Evolutionary conservation across 2,797 vertebrate species (phyloP), one percentile per base, ranked within the genome.

Genomic region (Choloepus didactylus): DNA sequence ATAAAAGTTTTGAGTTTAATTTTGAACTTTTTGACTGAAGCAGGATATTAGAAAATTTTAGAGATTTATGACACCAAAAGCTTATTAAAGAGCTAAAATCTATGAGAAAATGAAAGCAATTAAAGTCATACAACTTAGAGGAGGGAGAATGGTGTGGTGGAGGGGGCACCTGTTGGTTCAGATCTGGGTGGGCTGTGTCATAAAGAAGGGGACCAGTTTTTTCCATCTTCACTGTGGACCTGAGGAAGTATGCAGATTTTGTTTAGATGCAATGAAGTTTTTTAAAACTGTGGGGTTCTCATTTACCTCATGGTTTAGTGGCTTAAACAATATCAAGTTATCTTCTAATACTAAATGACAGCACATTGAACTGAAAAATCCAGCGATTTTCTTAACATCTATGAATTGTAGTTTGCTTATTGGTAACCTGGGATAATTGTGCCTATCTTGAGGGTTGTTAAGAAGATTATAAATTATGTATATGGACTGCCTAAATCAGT

Each of bases 1-100:
- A 0, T 70, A 77, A 60, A 51, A 87, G 25, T 72, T 31, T 87
- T 87, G 46, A 66, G 67, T 79, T 95, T 73, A 83, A 81, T 89
- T 89, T 92, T 83, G 41, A 6, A 4, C 35, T 92, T 94, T 94
- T 86, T 96, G 88, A 85, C 29, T 87, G 87, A 93, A 87, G 44
- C 23, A 60, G 60, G 35, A 83, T 89, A 31, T 51, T 35, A 69
- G 56, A 79, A 94, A 86, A 12, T 69, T 93, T 96, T 84, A 73
- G 81, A 93, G 38, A 89, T 79, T 96, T 81, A 67, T 91, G 59
- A 70, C 51, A 60, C 72, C 31, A 59, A 89, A 96, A 91, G 38
- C 67, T 69, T 96, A 69, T 75, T 79, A 84, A 83, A 87, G 15
- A 25, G 3, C 38, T 83, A 31, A 85, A 84, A 73, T 44, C 27